Evolutionary conservation across 2,113 vertebrate species (phyloP), one percentile per base, ranked within the genome.

Genomic region (Microtus richardsoni): DNA sequence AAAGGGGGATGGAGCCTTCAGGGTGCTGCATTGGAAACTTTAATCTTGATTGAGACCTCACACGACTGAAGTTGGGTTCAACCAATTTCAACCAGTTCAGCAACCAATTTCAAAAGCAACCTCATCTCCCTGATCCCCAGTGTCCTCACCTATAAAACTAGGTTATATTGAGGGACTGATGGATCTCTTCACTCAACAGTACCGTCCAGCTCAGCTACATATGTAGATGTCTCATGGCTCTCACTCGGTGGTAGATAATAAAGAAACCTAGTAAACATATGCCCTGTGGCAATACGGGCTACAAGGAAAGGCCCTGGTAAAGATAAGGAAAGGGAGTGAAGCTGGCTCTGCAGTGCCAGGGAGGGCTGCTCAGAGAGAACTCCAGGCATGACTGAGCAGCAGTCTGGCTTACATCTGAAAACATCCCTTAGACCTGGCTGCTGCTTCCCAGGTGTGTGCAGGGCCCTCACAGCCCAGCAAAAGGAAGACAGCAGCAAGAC

Each of bases 181-280:
- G 5, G 12, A 91, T 71, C 74, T 87, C n/a, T 93, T 89, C 66
- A 94, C 75, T 93, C 74, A 64, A 49, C 24, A 68, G 41, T 71
- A 83, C 82, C 80, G 16, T 66, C 84, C 77, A 89, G 11, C 78
- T 92, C 83, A 90, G 54, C 44, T 78, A 77, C 24, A 78, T n/a
- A 86, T 41, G 36, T 52, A 41, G 26, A 62, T 78, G 70, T 24
- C 3, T 96, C 62, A 11, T 70, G 49, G 13, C 47, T 49, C 36
- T 88, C 68, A 94, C 33, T 80, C 71, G 80, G 22, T 28, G 90
- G 26, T 54, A 79, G 60, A 92, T 14, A 64, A 78, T 60, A 49
- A 80, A 96, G 60, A 49, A 80, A 96, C 68, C 79, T 74, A 60
- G 33, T 71, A 73, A 93, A 71, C 33, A 75, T 74, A 83, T 88